Conservation (phyloP, 2,888 invertebrate species). For the Tanypteryx hageni region DNA sequence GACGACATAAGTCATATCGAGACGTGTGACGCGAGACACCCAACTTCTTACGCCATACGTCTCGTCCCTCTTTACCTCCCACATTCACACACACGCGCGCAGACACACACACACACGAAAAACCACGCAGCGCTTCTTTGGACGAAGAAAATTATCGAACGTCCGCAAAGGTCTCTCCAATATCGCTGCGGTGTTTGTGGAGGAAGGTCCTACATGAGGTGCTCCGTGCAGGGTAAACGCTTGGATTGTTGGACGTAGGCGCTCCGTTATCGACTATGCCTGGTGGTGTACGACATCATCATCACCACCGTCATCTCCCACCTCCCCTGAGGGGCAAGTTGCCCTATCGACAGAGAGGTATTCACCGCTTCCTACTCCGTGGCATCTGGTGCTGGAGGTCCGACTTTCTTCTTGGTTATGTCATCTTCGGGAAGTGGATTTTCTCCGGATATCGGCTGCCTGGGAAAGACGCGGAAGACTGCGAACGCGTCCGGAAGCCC, state of each 20-base stretch:
- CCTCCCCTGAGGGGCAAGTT: neutral
- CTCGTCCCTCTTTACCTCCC: neutral
- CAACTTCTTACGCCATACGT: too few relatives aligned
- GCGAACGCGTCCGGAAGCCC: neutral
- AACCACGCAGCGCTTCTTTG: neutral
- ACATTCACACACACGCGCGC: neutral
- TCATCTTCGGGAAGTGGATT: neutral
- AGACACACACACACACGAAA: neutral
- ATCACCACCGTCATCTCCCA: neutral
- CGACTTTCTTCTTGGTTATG: neutral
- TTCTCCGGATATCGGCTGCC: neutral
- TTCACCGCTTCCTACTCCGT: neutral
- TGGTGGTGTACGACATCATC: neutral
- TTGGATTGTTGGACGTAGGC: neutral
- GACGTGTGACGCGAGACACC: neutral
- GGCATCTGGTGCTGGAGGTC: neutral
- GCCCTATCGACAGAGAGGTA: neutral
- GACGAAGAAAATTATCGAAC: conserved; percentile 14
- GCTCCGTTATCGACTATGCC: neutral
- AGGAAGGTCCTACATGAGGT: neutral
- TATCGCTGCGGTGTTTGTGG: neutral
- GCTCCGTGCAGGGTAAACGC: neutral
- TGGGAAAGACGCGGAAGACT: neutral
- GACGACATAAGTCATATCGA: conserved; percentile 3
- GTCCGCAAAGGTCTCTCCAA: neutral